Base-by-base conservation (phyloP, 2,113 vertebrate species). In the Formicarius rufipectus region DNA sequence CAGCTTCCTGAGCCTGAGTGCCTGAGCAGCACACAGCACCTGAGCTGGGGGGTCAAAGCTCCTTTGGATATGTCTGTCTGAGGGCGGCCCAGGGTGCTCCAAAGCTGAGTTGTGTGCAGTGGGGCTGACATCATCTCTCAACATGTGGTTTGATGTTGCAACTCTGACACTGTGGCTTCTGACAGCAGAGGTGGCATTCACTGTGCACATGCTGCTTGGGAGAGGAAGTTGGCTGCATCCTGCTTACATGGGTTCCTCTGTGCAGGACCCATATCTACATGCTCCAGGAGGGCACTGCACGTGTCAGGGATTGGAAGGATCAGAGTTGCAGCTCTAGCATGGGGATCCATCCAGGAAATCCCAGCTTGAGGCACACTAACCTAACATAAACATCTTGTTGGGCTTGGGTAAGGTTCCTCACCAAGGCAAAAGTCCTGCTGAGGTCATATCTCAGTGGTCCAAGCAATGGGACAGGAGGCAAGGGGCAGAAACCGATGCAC, bases 191-290 rank as follows among this genome's bases (percentile, higher is more conserved):
- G 31, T 12, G 0, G 3, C 2, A 2, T 14, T 68, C 0, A 0
- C 42, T 33, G 66, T 2, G 15, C 35, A 4, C 1, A 2, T 1
- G 0, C 14, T 13, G 31, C 50, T 30, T 28, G 18, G 66, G 9
- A 31, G 42, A 42, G 19, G 8, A 2, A 35, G 30, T 33, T 45
- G 64, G 59, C 33, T 60, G 44, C 0, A 1, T 9, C 31, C 45
- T 9, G 31, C 31, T 17, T 62, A 12, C 4, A 2, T 9, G 0
- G 0, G 5, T 24, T 21, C 33, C 0, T 0, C 39, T 3, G 37
- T 1, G 13, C 44, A 55, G 63, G 40, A 56, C 44, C 7, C 37
- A 1, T 2, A 10, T 0, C 0, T 28, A 7, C 5, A 1, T 0
- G 1, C 22, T 44, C 10, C 30, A 35, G 25, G 24, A 68, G 14